Base-by-base conservation (phyloP, 2,797 vertebrate genomes). In the Fistularia tabacaria region DNA sequence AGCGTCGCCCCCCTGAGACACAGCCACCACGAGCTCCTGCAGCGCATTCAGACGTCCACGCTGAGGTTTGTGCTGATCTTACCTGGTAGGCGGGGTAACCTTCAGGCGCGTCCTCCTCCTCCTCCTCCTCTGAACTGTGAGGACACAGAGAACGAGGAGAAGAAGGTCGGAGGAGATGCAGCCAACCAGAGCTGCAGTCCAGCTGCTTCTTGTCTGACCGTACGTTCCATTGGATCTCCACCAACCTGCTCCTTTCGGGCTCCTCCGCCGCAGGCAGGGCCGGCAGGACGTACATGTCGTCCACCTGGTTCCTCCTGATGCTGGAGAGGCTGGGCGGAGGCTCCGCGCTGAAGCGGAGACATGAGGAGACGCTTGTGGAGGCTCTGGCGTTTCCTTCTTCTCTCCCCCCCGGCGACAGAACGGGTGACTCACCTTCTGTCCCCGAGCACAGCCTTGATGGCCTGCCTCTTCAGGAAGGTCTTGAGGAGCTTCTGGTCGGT, bases 391-490 rank as follows among this genome's bases (percentile, higher is more conserved):
- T 39, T 9, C 10, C 1, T 39, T 12, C 15, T 46, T 42, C 41
- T 42, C 41, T 2, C 10, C 10, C 41, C 6, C 10, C 10, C 41
- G 1, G 3, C 41, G 14, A 46, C 9, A 38, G 6, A 39, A 47
- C 45, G 10, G 6, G 13, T 14, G n/a, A 37, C 53, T 71, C 57
- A 92, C 92, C 90, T 92, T 25, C 12, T 49, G 25, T 88, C 85
- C 54, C 74, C 90, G 38, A 97, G 88, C n/a, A 92, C 93, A 61
- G 92, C 91, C 90, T 93, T 96, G 69, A 99, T 85, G 25, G 91
- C 92, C 13, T 98, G 95, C 86, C 93, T 93, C 87, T 98, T 99
- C 69, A 99, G 74, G 69, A 98, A 93, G 0, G 94, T 98, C 84
- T 76, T 94, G 62, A 99, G 82, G 50, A 99, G 91, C 64, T 96